phyloP scores from a whole-genome alignment of 2,797 vertebrate genomes.

The Pseudocheirus occidentalis region DNA sequence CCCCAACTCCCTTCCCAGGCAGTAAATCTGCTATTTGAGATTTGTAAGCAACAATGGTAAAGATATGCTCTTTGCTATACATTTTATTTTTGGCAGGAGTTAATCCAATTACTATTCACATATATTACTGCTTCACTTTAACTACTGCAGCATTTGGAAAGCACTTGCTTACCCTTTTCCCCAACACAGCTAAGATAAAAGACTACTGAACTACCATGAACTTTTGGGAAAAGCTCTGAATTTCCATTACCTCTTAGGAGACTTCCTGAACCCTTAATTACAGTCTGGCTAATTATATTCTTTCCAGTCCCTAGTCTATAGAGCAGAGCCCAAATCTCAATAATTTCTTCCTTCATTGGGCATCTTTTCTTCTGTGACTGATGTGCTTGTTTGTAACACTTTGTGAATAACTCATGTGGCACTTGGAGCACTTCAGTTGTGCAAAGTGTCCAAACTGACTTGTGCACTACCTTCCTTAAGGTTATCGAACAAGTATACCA shows the following conservation, averaged over 20 bases:
- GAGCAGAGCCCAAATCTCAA: neutral
- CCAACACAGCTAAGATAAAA: constrained; percentile 2
- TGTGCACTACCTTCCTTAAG: neutral
- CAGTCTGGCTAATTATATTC: neutral
- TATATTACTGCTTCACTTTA: constrained; percentile 44
- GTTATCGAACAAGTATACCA: neutral
- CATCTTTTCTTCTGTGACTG: neutral
- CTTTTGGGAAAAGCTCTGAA: neutral
- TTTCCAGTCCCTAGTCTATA: neutral
- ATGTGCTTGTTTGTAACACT: neutral
- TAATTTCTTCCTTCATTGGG: neutral
- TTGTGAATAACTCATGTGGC: neutral
- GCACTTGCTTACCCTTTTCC: constrained; percentile 28
- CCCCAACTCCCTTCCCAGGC: neutral
- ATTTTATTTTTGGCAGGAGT: constrained; percentile 32
- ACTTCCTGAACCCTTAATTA: neutral
- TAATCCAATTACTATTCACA: constrained; percentile 25
- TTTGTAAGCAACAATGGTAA: constrained; percentile 17
- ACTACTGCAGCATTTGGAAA: constrained; percentile 37
- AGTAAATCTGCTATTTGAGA: neutral
- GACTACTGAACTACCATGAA: neutral
- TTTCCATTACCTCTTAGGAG: neutral
- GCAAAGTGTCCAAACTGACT: neutral
- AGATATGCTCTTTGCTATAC: neutral
- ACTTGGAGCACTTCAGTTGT: neutral